Evolutionary conservation across 2,113 vertebrate species (phyloP), one percentile per base, ranked within the genome.

Genomic region (Merops nubicus): DNA sequence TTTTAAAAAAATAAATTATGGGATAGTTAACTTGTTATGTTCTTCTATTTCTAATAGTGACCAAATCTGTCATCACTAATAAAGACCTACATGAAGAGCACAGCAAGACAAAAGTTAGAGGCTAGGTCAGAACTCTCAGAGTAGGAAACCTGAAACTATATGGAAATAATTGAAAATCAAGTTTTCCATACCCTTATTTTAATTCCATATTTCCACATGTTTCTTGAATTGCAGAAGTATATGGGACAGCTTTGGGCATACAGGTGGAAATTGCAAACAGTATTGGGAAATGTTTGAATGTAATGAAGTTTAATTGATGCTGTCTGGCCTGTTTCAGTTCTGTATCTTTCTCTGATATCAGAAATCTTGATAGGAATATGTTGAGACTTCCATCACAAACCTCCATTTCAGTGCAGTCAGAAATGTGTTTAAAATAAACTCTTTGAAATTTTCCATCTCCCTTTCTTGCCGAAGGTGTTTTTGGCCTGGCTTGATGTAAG

Each of bases 361-460:
- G 79, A 84, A 93, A 85, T 53, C 40, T 51, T 43, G 6, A 59
- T 70, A 74, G 34, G 38, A 80, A 9, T 78, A 50, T n/a, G 64
- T 72, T 85, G 85, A 89, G 60, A 68, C 14, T 91, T 72, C 54
- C 51, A 48, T 64, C 7, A 0, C 34, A 91, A 90, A 45, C 43
- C 25, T 80, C 57, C 1, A 0, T 89, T 94, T 62, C 79, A 68
- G 22, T 0, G 0, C 25, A 64, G 50, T 72, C 68, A 28, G 68
- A 94, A 95, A 94, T 81, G 69, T 81, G 83, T 93, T 95, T 91
- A 95, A 93, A 95, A 93, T 88, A 91, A 94, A 77, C 23, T 48
- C 83, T 60, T 26, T 18, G 42, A 84, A 70, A 93, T 48, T 72
- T 96, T 91, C 84, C 83, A 85, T 82, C 89, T 92, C 65, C 40